These are phyloP conservation scores for Drosophila diplacantha DNA, from an alignment of 2,888 invertebrate genomes.

Conservation along the genomic window DNA sequence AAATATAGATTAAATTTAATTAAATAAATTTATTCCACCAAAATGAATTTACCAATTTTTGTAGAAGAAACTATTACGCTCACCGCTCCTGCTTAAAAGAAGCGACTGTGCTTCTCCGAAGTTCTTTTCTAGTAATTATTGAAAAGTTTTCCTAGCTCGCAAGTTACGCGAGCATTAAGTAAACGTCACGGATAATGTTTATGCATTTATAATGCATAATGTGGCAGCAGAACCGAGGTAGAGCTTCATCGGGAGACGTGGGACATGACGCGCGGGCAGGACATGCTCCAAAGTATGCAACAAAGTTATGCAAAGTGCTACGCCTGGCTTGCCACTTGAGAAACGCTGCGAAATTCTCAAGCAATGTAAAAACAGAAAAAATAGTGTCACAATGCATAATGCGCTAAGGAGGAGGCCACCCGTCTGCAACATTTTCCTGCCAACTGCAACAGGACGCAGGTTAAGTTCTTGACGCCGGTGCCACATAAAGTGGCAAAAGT, in stretches of 20 bases:
- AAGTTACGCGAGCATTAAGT: conserved; percentile 67
- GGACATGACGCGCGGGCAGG: conserved; percentile 25
- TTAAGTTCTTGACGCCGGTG: conserved; percentile 67
- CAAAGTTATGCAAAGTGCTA: conserved; percentile 72
- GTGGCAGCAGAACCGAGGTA: conserved; percentile 37
- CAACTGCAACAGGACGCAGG: conserved; percentile 66
- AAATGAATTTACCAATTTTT: not conserved
- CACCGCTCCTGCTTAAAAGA: conserved; percentile 7
- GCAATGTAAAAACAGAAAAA: conserved; percentile 24
- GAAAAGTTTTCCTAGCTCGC: conserved; percentile 42
- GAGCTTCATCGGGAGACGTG: conserved; percentile 1
- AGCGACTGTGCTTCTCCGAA: conserved; percentile 6
- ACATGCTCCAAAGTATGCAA: conserved; percentile 61
- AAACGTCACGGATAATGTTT: conserved; percentile 67
- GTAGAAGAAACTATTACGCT: not conserved
- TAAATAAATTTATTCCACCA: not conserved
- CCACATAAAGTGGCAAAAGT: conserved; percentile 67
- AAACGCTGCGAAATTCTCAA: conserved; percentile 49
- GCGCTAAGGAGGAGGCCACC: conserved; percentile 41
- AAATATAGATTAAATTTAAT: not conserved
- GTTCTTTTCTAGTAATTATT: conserved; percentile 54
- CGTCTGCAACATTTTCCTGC: conserved; percentile 47
- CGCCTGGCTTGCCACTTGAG: conserved; percentile 64
- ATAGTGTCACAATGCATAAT: conserved; percentile 69
- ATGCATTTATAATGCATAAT: conserved; percentile 70